Percentiles rank a stretch among this genome's conserved stretches.
Conservation (phyloP, 2,888 invertebrate genomes). For the Chloroclystis v-ata region DNA sequence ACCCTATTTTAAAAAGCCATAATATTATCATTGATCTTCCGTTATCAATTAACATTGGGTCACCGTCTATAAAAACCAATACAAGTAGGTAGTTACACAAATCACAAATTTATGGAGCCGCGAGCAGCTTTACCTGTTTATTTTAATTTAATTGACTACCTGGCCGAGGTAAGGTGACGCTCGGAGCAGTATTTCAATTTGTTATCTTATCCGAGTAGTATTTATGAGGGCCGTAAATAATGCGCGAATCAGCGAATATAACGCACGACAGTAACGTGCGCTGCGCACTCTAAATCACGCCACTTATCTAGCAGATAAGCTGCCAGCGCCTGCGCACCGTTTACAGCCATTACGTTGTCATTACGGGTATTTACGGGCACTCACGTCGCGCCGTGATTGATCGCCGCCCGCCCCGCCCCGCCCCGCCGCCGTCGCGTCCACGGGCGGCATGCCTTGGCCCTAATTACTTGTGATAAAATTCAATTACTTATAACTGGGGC, state of each 20-base stretch:
- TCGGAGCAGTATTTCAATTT: background rate
- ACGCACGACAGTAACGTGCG: conserved; percentile 6
- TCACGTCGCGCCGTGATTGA: conserved; percentile 11
- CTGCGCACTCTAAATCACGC: conserved; percentile 13
- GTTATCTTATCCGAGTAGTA: conserved; percentile 4
- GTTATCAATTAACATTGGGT: too few species aligned
- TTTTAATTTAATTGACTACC: background rate
- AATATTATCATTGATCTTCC: too few species aligned
- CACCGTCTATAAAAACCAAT: too few species aligned
- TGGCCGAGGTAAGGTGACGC: background rate
- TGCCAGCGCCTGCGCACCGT: conserved; percentile 5
- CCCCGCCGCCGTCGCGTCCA: background rate
- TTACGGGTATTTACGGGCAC: conserved; percentile 12
- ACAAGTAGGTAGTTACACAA: too few species aligned
- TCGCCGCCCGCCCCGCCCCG: background rate
- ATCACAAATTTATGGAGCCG: too few species aligned
- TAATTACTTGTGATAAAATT: conserved; percentile 10
- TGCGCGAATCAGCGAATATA: conserved; percentile 8
- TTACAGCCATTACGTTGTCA: conserved; percentile 12
- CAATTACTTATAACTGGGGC: conserved; percentile 6
- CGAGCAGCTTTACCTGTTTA: too few species aligned
- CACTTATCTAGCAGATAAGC: conserved; percentile 11
- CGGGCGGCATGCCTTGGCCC: conserved; percentile 9
- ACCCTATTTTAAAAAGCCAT: too few species aligned
- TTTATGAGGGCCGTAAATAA: conserved; percentile 7